Base-by-base conservation (phyloP, 1,140 invertebrate genomes). In the Brachionus koreanus region DNA sequence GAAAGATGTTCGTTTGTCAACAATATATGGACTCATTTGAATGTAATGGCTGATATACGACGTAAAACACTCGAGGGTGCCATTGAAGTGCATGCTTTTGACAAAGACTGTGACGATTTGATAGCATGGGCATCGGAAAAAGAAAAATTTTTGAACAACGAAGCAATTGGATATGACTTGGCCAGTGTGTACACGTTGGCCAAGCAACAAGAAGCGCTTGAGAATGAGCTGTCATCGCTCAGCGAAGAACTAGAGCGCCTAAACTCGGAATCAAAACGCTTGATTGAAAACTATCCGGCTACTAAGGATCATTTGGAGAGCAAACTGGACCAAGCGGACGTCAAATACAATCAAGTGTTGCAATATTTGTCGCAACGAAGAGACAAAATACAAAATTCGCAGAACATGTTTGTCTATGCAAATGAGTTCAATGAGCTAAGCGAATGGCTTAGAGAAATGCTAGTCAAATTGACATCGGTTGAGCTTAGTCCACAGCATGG, bases 81-180 rank as follows among this genome's bases (percentile, higher is more conserved):
- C 35, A 82, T 82, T 23, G 63, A 69, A 25, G 57, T 67, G 13
- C 63, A 67, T 52, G 79, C 61, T 33, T 82, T 82, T 57, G 61
- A 82, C 33, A 65, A 69, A 49, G 79, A 82, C 19, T 82, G 79
- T 67, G 79, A 67, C 16, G 79, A 82, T 19, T 35, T 82, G 29
- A 46, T 82, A 5, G 23, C 79, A 5, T 82, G 79, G 79, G 61
- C 76, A 9, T 29, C 33, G 10, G 76, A 79, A 37, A 79, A 79
- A 42, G 76, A 79, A 16, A 57, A 65, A 61, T 79, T 79, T 43
- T 37, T 79, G 12, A 39, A 23, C 33, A 25, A 79, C 10, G 76
- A 79, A 79, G 76, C 37, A 13, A 79, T 79, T 65, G 76, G 76
- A 42, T 79, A 79, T 42, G 76, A 79, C 33, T 35, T 79, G 39